Percentiles rank a stretch among this genome's conserved stretches.
These are phyloP conservation scores for Scolopax mira DNA, from an alignment of 2,113 vertebrate species.

Conservation along the genomic window DNA sequence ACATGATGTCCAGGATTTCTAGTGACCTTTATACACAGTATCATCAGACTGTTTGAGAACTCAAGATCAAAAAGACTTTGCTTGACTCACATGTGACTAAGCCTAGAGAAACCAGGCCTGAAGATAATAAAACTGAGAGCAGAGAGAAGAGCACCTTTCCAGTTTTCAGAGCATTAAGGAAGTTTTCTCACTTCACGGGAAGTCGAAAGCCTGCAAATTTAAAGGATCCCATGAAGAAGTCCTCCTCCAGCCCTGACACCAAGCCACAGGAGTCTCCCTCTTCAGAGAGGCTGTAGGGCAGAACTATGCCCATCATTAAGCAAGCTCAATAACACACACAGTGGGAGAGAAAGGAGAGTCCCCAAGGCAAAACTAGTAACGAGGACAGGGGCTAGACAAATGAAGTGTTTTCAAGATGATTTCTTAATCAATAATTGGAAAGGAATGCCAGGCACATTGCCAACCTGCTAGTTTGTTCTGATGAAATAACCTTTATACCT, in stretches of 20 bases:
- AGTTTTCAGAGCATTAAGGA: neutral
- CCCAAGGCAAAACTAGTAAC: neutral
- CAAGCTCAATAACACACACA: neutral
- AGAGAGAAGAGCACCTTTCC: neutral
- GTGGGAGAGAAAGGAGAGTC: neutral
- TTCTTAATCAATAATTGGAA: slow-evolving; percentile 9
- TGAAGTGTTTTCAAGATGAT: neutral
- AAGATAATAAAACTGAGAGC: slow-evolving; percentile 26
- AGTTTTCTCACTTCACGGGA: neutral
- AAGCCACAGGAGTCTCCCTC: neutral
- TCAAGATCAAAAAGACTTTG: neutral
- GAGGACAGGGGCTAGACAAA: neutral
- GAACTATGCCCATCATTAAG: neutral
- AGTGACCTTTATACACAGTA: slow-evolving; percentile 26
- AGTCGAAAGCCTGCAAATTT: neutral
- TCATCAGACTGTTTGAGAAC: neutral
- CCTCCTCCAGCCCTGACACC: neutral
- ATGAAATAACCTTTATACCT: slow-evolving; percentile 21
- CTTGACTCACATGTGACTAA: slow-evolving; percentile 54
- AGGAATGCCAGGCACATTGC: neutral
- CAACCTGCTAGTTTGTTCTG: neutral
- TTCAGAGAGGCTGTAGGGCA: neutral
- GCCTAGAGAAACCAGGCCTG: neutral
- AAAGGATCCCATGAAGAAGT: neutral
- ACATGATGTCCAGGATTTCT: neutral